Percentiles rank a stretch among this genome's conserved stretches.
Conservation (phyloP, 92 coral and sea anemone genomes). For the Hydrozoanthus gracilis region DNA sequence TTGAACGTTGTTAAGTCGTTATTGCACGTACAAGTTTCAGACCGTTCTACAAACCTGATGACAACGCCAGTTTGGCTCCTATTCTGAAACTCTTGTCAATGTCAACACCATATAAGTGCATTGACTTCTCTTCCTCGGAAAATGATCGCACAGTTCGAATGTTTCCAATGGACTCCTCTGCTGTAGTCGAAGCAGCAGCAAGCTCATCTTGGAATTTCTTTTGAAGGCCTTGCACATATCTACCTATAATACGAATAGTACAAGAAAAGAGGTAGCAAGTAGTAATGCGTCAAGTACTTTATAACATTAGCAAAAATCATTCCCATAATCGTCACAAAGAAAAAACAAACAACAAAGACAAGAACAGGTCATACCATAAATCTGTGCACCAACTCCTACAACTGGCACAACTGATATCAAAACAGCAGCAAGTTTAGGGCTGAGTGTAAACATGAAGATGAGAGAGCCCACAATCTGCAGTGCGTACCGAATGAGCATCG, state of each 20-base stretch:
- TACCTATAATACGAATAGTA: slow-evolving; percentile 55
- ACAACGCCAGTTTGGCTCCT: slow-evolving; percentile 86
- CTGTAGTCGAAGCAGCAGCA: slow-evolving; percentile 89
- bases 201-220: slow-evolving; percentile 90
- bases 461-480: slow-evolving; percentile 91
- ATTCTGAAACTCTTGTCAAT: slow-evolving; percentile 81
- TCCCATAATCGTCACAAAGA: too few relatives aligned
- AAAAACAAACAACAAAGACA: too few relatives aligned
- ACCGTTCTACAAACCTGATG: slow-evolving; percentile 70
- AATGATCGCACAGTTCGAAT: slow-evolving; percentile 94
- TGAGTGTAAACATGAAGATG: slow-evolving; percentile 90
- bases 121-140: slow-evolving; percentile 88
- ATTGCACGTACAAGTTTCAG: neutral
- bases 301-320: too few relatives aligned
- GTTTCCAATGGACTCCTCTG: slow-evolving; percentile 93
- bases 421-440: slow-evolving; percentile 91
- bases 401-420: slow-evolving; percentile 89
- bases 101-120: slow-evolving; percentile 70
- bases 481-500: slow-evolving; percentile 89
- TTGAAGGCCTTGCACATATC: slow-evolving; percentile 75
- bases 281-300: too few relatives aligned
- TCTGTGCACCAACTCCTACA: slow-evolving; percentile 94
- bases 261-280: too few relatives aligned
- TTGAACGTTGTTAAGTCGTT: too few relatives aligned
- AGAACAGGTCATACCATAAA: slow-evolving; percentile 67